Conservation (phyloP, 2,113 vertebrate species). For the Platycercus adscitus region DNA sequence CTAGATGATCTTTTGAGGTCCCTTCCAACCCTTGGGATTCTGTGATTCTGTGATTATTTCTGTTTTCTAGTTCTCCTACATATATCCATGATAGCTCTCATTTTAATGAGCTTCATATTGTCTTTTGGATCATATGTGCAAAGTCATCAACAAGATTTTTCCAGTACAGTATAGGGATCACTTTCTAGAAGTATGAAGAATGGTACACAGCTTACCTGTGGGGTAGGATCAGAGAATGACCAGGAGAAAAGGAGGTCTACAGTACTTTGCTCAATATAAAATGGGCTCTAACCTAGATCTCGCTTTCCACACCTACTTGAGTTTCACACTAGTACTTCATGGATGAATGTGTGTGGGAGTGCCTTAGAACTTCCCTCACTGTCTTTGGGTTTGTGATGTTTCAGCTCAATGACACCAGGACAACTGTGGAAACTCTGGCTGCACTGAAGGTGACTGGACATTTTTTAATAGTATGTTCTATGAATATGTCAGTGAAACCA, state of each 20-base stretch:
- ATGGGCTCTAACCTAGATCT: neutral
- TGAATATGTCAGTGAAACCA: neutral
- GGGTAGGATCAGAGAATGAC: neutral
- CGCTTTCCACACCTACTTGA: neutral
- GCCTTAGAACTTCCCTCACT: neutral
- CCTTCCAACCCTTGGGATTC: no score
- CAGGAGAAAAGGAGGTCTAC: neutral
- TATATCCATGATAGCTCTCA: accelerated
- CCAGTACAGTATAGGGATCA: neutral
- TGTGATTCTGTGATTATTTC: no score
- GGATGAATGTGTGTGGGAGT: neutral
- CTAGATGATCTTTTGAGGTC: no score
- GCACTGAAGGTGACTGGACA: neutral
- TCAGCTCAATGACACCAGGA: neutral
- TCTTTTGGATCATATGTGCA: neutral
- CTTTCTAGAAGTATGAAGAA: neutral
- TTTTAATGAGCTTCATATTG: neutral
- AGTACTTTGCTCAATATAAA: neutral
- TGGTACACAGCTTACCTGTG: neutral
- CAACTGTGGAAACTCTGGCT: neutral
- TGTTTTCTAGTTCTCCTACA: neutral
- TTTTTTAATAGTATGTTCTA: neutral
- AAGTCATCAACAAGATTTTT: accelerated
- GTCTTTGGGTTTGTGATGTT: neutral
- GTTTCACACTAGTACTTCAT: neutral